These are phyloP conservation scores for Salvelinus sp. DNA, from an alignment of 2,113 vertebrate species.

Conservation along the genomic window DNA sequence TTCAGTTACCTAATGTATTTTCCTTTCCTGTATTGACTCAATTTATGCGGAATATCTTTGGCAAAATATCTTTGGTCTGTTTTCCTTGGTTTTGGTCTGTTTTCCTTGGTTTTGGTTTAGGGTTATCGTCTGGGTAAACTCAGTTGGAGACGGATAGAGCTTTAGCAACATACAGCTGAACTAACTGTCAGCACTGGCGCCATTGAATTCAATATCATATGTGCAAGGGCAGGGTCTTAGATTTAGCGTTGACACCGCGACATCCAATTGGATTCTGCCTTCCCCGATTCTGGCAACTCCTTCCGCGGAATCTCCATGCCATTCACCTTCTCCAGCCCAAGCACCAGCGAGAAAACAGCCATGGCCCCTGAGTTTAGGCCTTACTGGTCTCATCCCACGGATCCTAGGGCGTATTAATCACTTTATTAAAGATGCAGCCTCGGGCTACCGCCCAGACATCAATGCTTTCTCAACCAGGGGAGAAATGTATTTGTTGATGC, in stretches of 20 bases:
- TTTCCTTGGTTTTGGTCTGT: not conserved
- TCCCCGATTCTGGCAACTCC: constrained; percentile 63
- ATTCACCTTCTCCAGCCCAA: constrained; percentile 40
- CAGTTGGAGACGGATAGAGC: constrained; percentile 45
- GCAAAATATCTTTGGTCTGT: constrained; percentile 4
- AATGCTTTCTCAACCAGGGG: not conserved
- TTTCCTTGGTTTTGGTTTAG: not conserved
- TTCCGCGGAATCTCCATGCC: constrained; percentile 45
- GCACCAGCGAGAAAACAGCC: constrained; percentile 2
- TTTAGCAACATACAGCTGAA: constrained; percentile 55
- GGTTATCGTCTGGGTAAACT: constrained; percentile 24
- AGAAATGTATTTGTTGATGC: not conserved
- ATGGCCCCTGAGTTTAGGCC: no score
- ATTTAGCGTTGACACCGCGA: constrained; percentile 63
- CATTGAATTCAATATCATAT: constrained; percentile 84
- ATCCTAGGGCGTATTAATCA: constrained; percentile 22
- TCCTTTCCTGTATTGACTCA: not conserved
- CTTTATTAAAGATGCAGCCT: constrained; percentile 1
- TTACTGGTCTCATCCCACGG: not conserved
- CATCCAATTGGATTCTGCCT: constrained; percentile 77
- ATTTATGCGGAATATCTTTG: constrained; percentile 7
- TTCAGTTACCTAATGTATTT: not conserved
- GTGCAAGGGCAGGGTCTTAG: constrained; percentile 72
- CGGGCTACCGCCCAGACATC: not conserved
- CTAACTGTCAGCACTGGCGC: constrained; percentile 83